Evolutionary conservation across 2,888 invertebrate genomes (phyloP).

Genomic region (Eudasyphora cyanicolor): DNA sequence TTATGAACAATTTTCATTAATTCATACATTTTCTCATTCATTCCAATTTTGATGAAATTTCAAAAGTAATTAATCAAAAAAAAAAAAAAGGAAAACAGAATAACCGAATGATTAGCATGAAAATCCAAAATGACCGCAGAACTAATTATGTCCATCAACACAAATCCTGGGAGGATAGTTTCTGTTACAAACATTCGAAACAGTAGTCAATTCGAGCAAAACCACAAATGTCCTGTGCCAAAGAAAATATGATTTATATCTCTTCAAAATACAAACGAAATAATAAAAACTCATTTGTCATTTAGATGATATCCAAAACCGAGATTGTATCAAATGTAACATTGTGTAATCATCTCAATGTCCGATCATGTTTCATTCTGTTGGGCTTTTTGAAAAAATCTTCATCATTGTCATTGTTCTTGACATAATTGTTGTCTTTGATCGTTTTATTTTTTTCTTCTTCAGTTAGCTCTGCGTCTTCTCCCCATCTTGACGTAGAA

Average conservation of each 20-base stretch:
- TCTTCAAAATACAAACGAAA: neutral
- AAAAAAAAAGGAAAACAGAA: neutral
- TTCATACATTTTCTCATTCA: no score
- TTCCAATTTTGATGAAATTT: neutral
- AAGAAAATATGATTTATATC: constrained; percentile 19
- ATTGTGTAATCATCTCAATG: neutral
- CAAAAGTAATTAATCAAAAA: neutral
- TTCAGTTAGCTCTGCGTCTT: neutral
- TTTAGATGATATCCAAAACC: neutral
- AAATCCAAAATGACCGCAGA: neutral
- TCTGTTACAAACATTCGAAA: neutral
- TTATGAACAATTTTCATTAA: no score
- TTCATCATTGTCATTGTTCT: neutral
- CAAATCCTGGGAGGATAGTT: neutral
- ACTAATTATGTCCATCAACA: constrained; percentile 2
- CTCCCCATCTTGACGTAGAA: neutral
- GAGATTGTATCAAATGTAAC: constrained; percentile 13
- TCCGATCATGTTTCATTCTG: neutral
- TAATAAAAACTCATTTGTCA: constrained; percentile 37
- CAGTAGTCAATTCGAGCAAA: neutral
- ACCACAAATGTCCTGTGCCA: constrained; percentile 9
- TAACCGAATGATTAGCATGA: neutral
- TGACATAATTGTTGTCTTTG: constrained; percentile 43
- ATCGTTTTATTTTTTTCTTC: neutral
- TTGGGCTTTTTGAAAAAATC: neutral